These are phyloP conservation scores for Nasonia longicornis DNA, from an alignment of 1,140 invertebrate species.

Conservation along the genomic window DNA sequence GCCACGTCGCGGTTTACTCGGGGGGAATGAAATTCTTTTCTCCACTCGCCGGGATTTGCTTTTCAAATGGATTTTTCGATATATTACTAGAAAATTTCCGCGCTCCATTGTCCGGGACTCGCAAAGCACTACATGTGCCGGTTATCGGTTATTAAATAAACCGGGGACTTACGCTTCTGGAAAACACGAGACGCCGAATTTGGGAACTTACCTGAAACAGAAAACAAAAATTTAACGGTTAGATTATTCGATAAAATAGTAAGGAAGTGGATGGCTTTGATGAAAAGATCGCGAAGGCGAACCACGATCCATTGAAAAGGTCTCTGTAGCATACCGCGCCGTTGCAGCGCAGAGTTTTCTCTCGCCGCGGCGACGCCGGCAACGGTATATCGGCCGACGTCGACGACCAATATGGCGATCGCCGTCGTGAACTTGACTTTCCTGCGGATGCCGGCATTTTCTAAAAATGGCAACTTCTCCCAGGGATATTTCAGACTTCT, in stretches of 20 bases:
- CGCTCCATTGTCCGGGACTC: not conserved
- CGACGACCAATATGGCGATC: conserved; percentile 14
- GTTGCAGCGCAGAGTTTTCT: not conserved
- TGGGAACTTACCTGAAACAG: too few relatives aligned
- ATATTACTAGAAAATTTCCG: not conserved
- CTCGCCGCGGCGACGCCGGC: not conserved
- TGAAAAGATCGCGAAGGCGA: conserved; percentile 3
- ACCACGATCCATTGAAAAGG: conserved; percentile 27
- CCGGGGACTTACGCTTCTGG: too few relatives aligned
- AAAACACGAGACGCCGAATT: too few relatives aligned
- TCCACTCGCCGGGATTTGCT: not conserved
- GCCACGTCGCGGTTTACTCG: conserved; percentile 5
- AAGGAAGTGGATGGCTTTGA: not conserved
- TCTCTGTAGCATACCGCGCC: not conserved
- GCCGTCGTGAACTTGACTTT: conserved; percentile 21
- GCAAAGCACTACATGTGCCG: too few relatives aligned
- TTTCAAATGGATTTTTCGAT: not conserved
- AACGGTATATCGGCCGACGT: conserved; percentile 16
- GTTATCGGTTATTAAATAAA: too few relatives aligned
- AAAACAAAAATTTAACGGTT: too few relatives aligned
- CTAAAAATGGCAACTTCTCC: not conserved
- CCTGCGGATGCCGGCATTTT: not conserved
- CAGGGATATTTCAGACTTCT: not conserved
- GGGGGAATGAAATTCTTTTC: conserved; percentile 24
- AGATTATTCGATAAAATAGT: too few relatives aligned